Conservation (phyloP, 1,140 invertebrate species). For the Agrypnia vestita region DNA sequence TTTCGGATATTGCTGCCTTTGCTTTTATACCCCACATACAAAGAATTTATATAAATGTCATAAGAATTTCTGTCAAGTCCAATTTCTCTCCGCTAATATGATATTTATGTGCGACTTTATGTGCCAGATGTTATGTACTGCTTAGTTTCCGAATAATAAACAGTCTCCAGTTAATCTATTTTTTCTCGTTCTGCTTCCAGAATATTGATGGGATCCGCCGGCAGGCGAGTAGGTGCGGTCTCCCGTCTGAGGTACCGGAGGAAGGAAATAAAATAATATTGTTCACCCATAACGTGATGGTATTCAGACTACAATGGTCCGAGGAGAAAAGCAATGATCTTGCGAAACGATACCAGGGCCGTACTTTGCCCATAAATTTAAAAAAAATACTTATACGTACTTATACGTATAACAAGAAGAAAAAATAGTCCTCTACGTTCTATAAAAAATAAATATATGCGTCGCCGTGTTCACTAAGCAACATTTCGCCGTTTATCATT, state of each 20-base stretch:
- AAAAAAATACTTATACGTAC: no score
- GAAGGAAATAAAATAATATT: constrained; percentile 55
- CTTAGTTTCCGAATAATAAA: constrained; percentile 16
- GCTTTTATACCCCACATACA: no score
- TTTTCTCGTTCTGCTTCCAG: constrained; percentile 14
- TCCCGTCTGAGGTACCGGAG: constrained; percentile 47
- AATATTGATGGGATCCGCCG: neutral
- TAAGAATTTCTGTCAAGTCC: no score
- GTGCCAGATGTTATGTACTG: constrained; percentile 29
- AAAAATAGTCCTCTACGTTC: no score
- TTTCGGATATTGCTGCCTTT: no score
- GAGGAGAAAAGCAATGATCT: constrained; percentile 53
- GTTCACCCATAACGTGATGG: constrained; percentile 54
- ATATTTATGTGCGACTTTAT: constrained; percentile 1
- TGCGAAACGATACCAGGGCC: constrained; percentile 34
- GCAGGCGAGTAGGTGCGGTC: neutral
- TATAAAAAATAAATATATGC: no score
- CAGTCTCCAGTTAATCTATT: neutral
- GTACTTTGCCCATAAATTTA: no score
- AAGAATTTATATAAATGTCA: no score
- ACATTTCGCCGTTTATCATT: no score
- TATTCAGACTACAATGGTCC: constrained; percentile 50
- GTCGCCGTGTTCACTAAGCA: no score
- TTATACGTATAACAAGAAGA: no score
- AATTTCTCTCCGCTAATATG: neutral